Evolutionary conservation across 2,888 invertebrate species (phyloP).

Genomic region (Drosophila flavopinicola): DNA sequence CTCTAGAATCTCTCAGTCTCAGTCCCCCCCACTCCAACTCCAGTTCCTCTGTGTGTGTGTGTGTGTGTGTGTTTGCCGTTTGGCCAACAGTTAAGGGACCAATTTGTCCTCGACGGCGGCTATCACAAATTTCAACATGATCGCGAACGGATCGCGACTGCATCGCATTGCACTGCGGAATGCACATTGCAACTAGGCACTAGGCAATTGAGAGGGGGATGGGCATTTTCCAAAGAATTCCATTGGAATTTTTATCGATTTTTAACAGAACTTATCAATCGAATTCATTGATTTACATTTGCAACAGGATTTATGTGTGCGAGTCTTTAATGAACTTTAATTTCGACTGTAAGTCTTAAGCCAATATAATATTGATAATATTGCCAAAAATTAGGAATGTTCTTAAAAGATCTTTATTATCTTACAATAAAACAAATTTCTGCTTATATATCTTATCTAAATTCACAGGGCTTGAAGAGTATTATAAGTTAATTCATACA

Average conservation of each 20-base stretch:
- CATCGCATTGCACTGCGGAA: conserved; percentile 32
- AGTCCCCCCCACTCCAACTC: conserved; percentile 16
- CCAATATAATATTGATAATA: too few relatives aligned
- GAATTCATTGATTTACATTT: background rate
- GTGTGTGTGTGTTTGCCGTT: conserved; percentile 22
- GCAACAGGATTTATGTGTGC: background rate
- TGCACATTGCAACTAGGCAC: conserved; percentile 41
- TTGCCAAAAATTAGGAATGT: too few relatives aligned
- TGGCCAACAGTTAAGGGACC: conserved; percentile 68
- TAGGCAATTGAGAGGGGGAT: conserved; percentile 14
- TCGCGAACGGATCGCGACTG: conserved; percentile 54
- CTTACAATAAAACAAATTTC: too few relatives aligned
- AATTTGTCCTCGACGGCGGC: conserved; percentile 75
- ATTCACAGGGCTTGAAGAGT: too few relatives aligned
- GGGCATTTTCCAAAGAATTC: conserved; percentile 47
- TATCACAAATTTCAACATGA: conserved; percentile 78
- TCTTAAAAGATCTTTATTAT: too few relatives aligned
- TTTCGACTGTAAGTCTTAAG: too few relatives aligned
- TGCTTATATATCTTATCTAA: too few relatives aligned
- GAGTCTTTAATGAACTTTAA: too few relatives aligned
- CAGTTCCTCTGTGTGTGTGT: conserved; percentile 13
- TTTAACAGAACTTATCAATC: conserved; percentile 39
- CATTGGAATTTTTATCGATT: conserved; percentile 55
- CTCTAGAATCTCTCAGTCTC: conserved; percentile 9
- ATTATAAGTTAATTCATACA: too few relatives aligned